Evolutionary conservation across 1,140 invertebrate species (phyloP), one percentile per base, ranked within the genome.

Genomic region (Radopholus similis): DNA sequence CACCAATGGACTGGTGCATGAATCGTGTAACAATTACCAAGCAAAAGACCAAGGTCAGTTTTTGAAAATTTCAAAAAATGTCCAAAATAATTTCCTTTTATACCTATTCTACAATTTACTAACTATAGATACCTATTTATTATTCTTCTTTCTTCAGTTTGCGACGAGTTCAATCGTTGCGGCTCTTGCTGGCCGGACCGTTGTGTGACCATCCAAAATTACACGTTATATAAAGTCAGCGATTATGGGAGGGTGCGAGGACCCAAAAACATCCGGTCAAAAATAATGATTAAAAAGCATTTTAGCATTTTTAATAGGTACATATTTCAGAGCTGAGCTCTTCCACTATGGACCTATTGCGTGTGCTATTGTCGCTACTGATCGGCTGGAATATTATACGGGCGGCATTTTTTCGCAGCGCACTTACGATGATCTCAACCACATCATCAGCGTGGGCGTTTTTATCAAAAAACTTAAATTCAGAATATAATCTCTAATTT

Each of bases 1-100:
- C 37, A 73, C 73, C 44, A 34, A 74, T 18, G 85, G 85, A 32
- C 85, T 86, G 57, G 84, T 84, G 26, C 85, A 86, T 73, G 85
- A 86, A 66, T 85, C 85, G 35, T 80, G 77, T 69, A 86, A 86
- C 74, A 86, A 86, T 71, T 86, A 86, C 68, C 85, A 86, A 70
- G 85, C 85, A 6, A 84, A 83, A 47, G 81, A 86, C 72, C 84
- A 85, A 81, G 72, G 82, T 72, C n/a, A n/a, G n/a, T n/a, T n/a
- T n/a, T n/a, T n/a, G n/a, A n/a, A n/a, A n/a, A n/a, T n/a, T n/a
- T n/a, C n/a, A n/a, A n/a, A n/a, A n/a, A n/a, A n/a, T n/a, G n/a
- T n/a, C n/a, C n/a, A n/a, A n/a, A n/a, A n/a, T n/a, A n/a, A n/a
- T n/a, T n/a, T n/a, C n/a, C n/a, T n/a, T n/a, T n/a, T n/a, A n/a